Evolutionary conservation across 2,797 vertebrate genomes (phyloP).

Genomic region (Cirrhinus molitorella): DNA sequence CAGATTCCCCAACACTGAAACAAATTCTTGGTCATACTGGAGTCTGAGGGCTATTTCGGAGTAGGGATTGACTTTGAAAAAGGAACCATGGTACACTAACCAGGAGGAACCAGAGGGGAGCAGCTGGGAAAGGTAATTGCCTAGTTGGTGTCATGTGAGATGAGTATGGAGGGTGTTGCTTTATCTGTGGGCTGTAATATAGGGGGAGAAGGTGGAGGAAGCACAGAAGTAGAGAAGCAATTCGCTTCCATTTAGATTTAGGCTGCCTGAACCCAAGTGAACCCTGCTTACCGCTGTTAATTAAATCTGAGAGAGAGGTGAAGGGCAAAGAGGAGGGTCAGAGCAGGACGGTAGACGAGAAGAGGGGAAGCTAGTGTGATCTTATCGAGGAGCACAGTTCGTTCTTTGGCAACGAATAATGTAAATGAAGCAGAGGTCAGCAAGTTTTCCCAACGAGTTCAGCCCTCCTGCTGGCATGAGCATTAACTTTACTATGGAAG

Average conservation of each 20-base stretch:
- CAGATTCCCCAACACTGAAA: conserved; percentile 21
- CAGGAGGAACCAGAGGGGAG: conserved; percentile 54
- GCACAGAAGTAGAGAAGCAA: conserved; percentile 58
- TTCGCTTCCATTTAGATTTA: conserved; percentile 67
- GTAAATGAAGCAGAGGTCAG: conserved; percentile 61
- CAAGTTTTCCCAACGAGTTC: conserved; percentile 33
- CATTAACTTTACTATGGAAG: conserved; percentile 7
- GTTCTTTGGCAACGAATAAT: conserved; percentile 53
- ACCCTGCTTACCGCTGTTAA: conserved; percentile 64
- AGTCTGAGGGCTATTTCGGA: conserved; percentile 1
- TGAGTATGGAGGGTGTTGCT: conserved; percentile 56
- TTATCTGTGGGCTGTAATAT: conserved; percentile 56
- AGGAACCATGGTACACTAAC: conserved; percentile 45
- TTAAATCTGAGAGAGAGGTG: conserved; percentile 67
- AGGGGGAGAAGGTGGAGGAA: conserved; percentile 36
- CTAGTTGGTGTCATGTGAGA: conserved; percentile 47
- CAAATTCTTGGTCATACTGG: neutral
- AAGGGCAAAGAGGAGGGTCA: conserved; percentile 61
- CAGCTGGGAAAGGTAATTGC: conserved; percentile 57
- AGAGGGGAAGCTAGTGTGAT: conserved; percentile 56
- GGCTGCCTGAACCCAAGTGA: conserved; percentile 61
- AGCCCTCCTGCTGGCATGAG: conserved; percentile 5
- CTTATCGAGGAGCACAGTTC: conserved; percentile 54
- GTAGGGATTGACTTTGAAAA: neutral
- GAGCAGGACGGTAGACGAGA: conserved; percentile 23